These are phyloP conservation scores for Napeogenes inachia DNA, from an alignment of 2,888 invertebrate genomes.

Conservation along the genomic window DNA sequence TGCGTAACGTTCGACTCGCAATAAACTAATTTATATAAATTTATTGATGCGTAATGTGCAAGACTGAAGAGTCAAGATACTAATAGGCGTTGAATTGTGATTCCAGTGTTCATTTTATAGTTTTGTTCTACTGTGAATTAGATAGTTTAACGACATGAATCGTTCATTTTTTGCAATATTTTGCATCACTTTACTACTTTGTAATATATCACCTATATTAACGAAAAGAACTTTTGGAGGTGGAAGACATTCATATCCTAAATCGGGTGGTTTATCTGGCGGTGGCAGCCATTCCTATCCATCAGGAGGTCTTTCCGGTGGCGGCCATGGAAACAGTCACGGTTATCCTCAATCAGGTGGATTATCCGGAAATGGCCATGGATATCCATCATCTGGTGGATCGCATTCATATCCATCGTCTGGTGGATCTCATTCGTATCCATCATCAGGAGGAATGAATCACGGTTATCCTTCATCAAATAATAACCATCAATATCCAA, in stretches of 20 bases:
- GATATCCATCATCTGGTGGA: slow-evolving; percentile 39
- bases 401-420: slow-evolving; percentile 38
- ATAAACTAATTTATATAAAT: too few species aligned
- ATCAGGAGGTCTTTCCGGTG: slow-evolving; percentile 44
- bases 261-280: slow-evolving; percentile 26
- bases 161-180: slow-evolving; percentile 42
- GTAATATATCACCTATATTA: slow-evolving; percentile 36
- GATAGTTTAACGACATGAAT: slow-evolving; percentile 30
- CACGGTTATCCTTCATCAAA: slow-evolving; percentile 38
- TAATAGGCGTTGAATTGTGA: too few species aligned
- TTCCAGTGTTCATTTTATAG: background rate
- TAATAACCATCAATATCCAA: slow-evolving; percentile 33
- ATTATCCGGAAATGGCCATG: slow-evolving; percentile 35
- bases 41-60: too few species aligned
- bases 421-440: slow-evolving; percentile 37
- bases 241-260: slow-evolving; percentile 34
- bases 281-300: slow-evolving; percentile 39
- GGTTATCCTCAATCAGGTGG: slow-evolving; percentile 37
- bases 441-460: slow-evolving; percentile 27
- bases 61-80: too few species aligned
- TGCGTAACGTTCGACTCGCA: too few species aligned
- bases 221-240: slow-evolving; percentile 38
- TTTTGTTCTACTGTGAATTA: slow-evolving; percentile 12
- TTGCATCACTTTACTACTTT: slow-evolving; percentile 47
- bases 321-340: slow-evolving; percentile 32